Evolutionary conservation across 2,113 vertebrate species (phyloP).

Genomic region (Rissa tridactyla): DNA sequence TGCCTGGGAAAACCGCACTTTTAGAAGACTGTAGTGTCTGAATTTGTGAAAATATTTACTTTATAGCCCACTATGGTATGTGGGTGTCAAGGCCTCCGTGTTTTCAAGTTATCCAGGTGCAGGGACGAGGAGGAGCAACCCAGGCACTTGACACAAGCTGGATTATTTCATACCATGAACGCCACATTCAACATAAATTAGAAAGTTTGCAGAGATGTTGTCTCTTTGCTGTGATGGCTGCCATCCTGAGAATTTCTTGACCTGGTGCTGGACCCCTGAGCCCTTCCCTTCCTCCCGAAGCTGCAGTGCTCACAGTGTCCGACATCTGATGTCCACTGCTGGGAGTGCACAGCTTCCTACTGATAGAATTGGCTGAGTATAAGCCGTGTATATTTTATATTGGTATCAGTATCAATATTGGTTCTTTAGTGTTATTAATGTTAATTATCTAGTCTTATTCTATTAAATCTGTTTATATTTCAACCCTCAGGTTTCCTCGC

Average conservation of each 20-base stretch:
- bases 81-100: background rate
- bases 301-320: background rate
- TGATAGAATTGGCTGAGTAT: background rate
- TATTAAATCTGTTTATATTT: background rate
- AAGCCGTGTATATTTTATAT: background rate
- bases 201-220: background rate
- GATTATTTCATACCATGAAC: background rate
- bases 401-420: background rate
- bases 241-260: background rate
- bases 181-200: background rate
- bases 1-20: background rate
- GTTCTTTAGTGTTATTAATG: background rate
- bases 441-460: background rate
- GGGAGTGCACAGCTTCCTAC: background rate
- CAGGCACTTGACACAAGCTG: background rate
- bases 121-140: background rate
- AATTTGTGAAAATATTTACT: background rate
- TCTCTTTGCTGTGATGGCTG: background rate
- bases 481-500: background rate
- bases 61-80: background rate
- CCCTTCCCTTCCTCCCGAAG: background rate
- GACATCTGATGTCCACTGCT: background rate
- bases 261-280: background rate
- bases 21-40: background rate
- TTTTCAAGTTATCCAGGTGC: background rate